A percentile compares a stretch with the other conserved stretches of the same genome.
These are phyloP conservation scores for Drosophila eugracilis DNA, from an alignment of 1,140 invertebrate species.

Conservation along the genomic window DNA sequence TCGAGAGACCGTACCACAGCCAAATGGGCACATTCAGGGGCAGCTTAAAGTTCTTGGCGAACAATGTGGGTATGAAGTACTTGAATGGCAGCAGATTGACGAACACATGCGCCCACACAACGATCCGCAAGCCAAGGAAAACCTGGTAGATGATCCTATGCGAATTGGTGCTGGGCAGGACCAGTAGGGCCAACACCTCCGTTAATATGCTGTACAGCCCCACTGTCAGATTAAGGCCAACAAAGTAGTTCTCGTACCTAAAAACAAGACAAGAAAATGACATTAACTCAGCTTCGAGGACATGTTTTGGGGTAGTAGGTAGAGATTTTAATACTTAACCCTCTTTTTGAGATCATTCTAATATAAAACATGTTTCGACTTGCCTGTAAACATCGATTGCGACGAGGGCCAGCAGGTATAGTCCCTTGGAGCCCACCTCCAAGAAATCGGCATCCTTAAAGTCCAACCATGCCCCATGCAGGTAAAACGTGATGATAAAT, in stretches of 20 bases:
- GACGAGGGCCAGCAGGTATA: constrained; percentile 71
- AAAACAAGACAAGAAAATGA: neutral
- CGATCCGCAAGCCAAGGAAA: constrained; percentile 74
- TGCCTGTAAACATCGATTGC: constrained; percentile 79
- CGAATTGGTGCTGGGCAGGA: constrained; percentile 69
- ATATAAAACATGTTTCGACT: constrained; percentile 9
- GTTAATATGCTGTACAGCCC: constrained; percentile 79
- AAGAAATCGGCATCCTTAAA: constrained; percentile 78
- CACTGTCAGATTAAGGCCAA: constrained; percentile 75
- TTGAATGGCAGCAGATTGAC: constrained; percentile 80
- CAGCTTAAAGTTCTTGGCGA: constrained; percentile 83
- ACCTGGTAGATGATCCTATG: constrained; percentile 75
- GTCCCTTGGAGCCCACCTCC: constrained; percentile 75
- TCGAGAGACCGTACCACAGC: constrained; percentile 81
- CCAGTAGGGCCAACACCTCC: constrained; percentile 66
- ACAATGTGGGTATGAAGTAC: constrained; percentile 80
- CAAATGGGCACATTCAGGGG: constrained; percentile 75
- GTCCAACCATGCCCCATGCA: constrained; percentile 79
- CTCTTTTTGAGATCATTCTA: too few relatives aligned
- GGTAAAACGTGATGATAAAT: constrained; percentile 80
- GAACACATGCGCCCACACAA: constrained; percentile 77
- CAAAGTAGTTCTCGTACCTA: constrained; percentile 84
- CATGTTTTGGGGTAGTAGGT: too few relatives aligned
- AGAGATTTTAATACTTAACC: neutral
- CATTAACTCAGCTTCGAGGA: too few relatives aligned